Percentiles rank a stretch among this genome's conserved stretches.
Evolutionary conservation across 2,888 invertebrate species (phyloP).

Genomic region (Rosalia funebris): DNA sequence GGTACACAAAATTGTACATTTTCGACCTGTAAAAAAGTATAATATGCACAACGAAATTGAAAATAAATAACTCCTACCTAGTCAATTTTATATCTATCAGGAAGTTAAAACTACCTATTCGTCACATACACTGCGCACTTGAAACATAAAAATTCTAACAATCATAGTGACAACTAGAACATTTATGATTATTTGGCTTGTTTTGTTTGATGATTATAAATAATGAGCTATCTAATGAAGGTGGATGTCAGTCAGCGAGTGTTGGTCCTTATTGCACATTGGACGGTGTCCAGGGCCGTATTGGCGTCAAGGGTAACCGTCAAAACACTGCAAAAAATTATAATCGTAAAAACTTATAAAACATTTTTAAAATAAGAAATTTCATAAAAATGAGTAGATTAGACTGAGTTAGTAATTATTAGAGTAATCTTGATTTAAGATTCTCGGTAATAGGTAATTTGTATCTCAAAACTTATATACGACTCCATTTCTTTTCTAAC

Average conservation of each 20-base stretch:
- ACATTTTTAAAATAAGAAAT: too few relatives aligned
- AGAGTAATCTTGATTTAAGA: too few relatives aligned
- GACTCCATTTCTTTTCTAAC: too few relatives aligned
- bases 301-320: conserved; percentile 63
- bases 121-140: conserved; percentile 54
- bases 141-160: conserved; percentile 58
- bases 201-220: conserved; percentile 34
- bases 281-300: conserved; percentile 64
- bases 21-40: conserved; percentile 40
- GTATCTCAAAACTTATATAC: too few relatives aligned
- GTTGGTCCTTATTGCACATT: conserved; percentile 66
- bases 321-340: conserved; percentile 63
- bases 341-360: too few relatives aligned
- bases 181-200: conserved; percentile 64
- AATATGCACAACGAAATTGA: conserved; percentile 47
- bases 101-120: conserved; percentile 47
- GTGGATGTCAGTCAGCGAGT: conserved; percentile 64
- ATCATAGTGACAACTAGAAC: conserved; percentile 61
- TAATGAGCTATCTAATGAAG: conserved; percentile 62
- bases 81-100: conserved; percentile 28
- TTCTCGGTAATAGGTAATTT: too few relatives aligned
- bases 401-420: too few relatives aligned
- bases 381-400: too few relatives aligned
- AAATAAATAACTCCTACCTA: conserved; percentile 46
- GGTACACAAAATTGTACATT: conserved; percentile 43